Evolutionary conservation across 2,797 vertebrate species (phyloP), one percentile per base, ranked within the genome.

Genomic region (Pyrocephalus nanus): DNA sequence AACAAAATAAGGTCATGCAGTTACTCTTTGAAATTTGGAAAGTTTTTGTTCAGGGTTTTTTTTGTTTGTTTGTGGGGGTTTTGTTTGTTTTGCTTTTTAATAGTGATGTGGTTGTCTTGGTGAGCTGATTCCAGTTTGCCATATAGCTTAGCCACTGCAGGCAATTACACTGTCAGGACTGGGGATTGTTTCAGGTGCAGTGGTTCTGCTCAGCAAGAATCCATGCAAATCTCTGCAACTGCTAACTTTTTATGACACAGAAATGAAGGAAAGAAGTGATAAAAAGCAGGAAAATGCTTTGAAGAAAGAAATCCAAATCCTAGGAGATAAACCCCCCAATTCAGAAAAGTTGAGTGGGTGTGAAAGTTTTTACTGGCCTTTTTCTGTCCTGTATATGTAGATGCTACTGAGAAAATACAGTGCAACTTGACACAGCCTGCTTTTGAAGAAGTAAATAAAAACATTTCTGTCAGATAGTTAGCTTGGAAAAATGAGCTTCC

Each of bases 141-240:
- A 16, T 7, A 1, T 14, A 45, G 29, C 12, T 78, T 13, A 47
- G 9, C 40, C 22, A 4, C 16, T 78, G n/a, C 2, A 2, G 47
- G 30, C 36, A 55, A 2, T 40, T 72, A 15, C 7, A 47, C 21
- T 3, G 0, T 47, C 8, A 54, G 50, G 70, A 48, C 5, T 29
- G 34, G 8, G 11, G 15, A 14, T 78, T 1, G 1, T 47, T 53
- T 75, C 29, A 29, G 20, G 8, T 78, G 32, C 18, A 43, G 23
- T 32, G n/a, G 29, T 79, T 84, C 50, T 90, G 43, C 36, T 42
- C 18, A 62, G 19, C 22, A 45, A 25, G 1, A 15, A 23, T 53
- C 69, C 8, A 5, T 45, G 40, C 15, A 55, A 14, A 29, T 55
- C 12, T 40, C 45, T 55, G 10, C 0, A 0, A 14, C 29, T 3